phyloP scores from a whole-genome alignment of 2,888 invertebrate species.

The Scaptomyza reducta region DNA sequence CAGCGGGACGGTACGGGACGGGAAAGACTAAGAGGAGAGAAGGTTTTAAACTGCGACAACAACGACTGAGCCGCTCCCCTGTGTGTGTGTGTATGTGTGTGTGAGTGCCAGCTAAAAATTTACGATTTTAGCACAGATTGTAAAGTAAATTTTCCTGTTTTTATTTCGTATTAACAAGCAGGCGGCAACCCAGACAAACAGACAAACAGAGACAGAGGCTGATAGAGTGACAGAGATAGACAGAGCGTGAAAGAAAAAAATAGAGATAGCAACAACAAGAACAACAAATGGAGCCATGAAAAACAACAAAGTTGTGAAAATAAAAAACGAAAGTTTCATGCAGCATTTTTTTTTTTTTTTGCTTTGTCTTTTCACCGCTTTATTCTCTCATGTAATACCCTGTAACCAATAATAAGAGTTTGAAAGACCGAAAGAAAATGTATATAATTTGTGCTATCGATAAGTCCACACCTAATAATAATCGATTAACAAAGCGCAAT shows the following conservation, averaged over 20 bases:
- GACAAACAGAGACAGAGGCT: slow-evolving; percentile 1
- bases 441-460: too few relatives aligned
- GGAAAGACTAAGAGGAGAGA: background rate
- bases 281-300: slow-evolving; percentile 11
- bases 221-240: background rate
- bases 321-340: slow-evolving; percentile 75
- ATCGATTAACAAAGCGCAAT: too few relatives aligned
- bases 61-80: slow-evolving; percentile 52
- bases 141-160: slow-evolving; percentile 81
- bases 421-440: too few relatives aligned
- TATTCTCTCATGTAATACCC: background rate
- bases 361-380: slow-evolving; percentile 2
- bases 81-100: slow-evolving; percentile 22
- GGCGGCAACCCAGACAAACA: slow-evolving; percentile 45
- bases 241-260: background rate
- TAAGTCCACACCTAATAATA: too few relatives aligned
- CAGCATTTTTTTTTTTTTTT: slow-evolving; percentile 19
- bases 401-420: too few relatives aligned
- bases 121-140: slow-evolving; percentile 82
- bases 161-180: slow-evolving; percentile 80
- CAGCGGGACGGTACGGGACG: slow-evolving; percentile 12
- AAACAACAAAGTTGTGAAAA: slow-evolving; percentile 42
- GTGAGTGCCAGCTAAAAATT: slow-evolving; percentile 69
- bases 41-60: too few relatives aligned
- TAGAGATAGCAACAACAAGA: slow-evolving; percentile 18